A percentile compares a stretch with the other conserved stretches of the same genome.
Conservation (phyloP, 2,888 invertebrate species). For the Onchidella celtica region DNA sequence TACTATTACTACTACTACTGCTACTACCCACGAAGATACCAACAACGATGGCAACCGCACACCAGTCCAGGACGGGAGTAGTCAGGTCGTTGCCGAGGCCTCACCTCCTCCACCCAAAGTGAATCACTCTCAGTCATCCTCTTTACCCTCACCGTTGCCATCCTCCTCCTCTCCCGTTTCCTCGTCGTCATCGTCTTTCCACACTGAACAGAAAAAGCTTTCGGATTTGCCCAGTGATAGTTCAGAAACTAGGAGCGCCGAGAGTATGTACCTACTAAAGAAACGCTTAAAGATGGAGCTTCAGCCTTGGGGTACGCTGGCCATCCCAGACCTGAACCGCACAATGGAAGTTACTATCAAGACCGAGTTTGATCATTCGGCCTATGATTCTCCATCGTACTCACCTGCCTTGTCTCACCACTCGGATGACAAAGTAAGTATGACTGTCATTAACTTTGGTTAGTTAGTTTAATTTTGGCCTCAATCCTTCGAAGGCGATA, state of each 20-base stretch:
- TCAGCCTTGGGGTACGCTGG: conserved; percentile 1
- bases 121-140: conserved; percentile 2
- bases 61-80: neutral
- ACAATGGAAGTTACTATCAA: conserved; percentile 12
- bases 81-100: conserved; percentile 7
- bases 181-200: conserved; percentile 11
- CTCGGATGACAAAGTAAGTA: conserved; percentile 44
- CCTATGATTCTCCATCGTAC: conserved; percentile 38
- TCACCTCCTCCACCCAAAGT: conserved; percentile 8
- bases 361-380: conserved; percentile 27
- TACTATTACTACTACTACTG: no score
- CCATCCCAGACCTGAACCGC: neutral
- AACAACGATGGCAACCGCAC: no score
- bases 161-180: conserved; percentile 15
- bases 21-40: no score
- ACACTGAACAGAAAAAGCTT: conserved; percentile 13
- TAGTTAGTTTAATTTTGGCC: no score
- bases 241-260: neutral
- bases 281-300: conserved; percentile 26
- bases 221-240: conserved; percentile 7
- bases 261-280: neutral
- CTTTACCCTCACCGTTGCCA: conserved; percentile 16
- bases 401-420: conserved; percentile 45
- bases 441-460: neutral
- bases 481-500: no score